Evolutionary conservation across 2,797 vertebrate genomes (phyloP).

Genomic region (Hyperoplus lanceolatus): DNA sequence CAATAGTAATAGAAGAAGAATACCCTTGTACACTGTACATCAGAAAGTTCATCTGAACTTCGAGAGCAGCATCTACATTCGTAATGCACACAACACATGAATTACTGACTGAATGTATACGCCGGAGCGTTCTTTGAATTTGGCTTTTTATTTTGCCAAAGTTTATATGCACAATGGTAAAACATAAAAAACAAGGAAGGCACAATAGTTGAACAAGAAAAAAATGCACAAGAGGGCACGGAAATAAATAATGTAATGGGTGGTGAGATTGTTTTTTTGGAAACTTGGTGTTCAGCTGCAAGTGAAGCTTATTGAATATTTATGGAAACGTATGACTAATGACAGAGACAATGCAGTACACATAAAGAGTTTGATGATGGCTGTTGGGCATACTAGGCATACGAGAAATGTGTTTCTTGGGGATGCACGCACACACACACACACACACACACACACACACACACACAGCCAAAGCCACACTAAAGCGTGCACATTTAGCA

Average conservation of each 20-base stretch:
- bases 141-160: constrained; percentile 50
- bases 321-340: constrained; percentile 82
- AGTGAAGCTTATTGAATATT: constrained; percentile 83
- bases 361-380: constrained; percentile 74
- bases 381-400: constrained; percentile 72
- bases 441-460: constrained; percentile 51
- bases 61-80: constrained; percentile 28
- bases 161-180: constrained; percentile 61
- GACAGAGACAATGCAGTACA: constrained; percentile 71
- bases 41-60: constrained; percentile 36
- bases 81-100: constrained; percentile 32
- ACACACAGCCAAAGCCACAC: constrained; percentile 52
- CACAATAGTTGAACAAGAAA: constrained; percentile 68
- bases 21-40: constrained; percentile 22
- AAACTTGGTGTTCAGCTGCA: constrained; percentile 68
- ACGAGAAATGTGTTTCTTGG: constrained; percentile 62
- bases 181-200: constrained; percentile 66
- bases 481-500: constrained; percentile 54
- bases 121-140: constrained; percentile 28
- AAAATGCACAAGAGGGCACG: constrained; percentile 69
- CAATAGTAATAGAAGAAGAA: constrained; percentile 31
- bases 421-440: constrained; percentile 37
- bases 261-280: constrained; percentile 77
- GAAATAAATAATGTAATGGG: constrained; percentile 80
- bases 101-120: constrained; percentile 54